These are phyloP conservation scores for Armadillidium nasatum DNA, from an alignment of 1,140 invertebrate species.

Conservation along the genomic window DNA sequence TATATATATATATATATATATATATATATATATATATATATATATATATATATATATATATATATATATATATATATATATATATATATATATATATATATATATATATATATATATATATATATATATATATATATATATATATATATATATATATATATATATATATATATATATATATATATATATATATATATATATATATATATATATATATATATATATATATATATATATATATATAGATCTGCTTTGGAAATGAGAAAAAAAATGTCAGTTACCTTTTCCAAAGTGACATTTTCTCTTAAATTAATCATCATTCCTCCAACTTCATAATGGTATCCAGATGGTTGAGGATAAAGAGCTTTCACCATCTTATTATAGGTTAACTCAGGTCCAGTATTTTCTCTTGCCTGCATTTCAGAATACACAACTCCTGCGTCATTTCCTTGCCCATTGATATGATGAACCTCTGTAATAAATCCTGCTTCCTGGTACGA, in stretches of 20 bases:
- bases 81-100: no score
- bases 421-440: constrained; percentile 90
- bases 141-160: no score
- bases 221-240: no score
- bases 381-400: constrained; percentile 62
- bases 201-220: no score
- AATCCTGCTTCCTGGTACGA: constrained; percentile 55
- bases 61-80: no score
- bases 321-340: constrained; percentile 77
- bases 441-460: constrained; percentile 79
- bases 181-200: no score
- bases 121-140: no score
- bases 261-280: constrained; percentile 47
- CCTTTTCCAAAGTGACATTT: constrained; percentile 74
- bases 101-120: no score
- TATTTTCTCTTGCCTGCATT: constrained; percentile 82
- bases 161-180: no score
- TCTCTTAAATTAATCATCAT: constrained; percentile 75
- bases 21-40: no score
- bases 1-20: no score
- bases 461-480: constrained; percentile 85
- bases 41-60: no score
- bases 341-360: constrained; percentile 70
- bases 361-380: constrained; percentile 61
- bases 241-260: background rate